Evolutionary conservation across 2,797 vertebrate species (phyloP).

Genomic region (Vipera ursinii): DNA sequence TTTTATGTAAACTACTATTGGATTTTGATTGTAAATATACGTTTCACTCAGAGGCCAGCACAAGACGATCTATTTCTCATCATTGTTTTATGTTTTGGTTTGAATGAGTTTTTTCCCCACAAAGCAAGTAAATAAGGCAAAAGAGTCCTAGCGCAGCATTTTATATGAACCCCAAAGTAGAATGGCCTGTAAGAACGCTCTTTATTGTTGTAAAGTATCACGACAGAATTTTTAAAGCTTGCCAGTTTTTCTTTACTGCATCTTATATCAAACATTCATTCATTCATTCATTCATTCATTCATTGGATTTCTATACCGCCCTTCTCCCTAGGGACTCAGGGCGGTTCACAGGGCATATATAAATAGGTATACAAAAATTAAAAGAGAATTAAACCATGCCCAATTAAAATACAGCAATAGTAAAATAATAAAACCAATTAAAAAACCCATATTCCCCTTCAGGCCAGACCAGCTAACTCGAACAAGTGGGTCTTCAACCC

Average conservation of each 20-base stretch:
- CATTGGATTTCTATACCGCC: no score
- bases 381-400: no score
- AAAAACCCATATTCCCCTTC: no score
- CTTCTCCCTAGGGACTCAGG: no score
- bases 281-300: no score
- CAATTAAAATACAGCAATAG: no score
- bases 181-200: background rate
- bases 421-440: no score
- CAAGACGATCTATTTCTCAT: background rate
- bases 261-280: background rate
- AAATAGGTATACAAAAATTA: no score
- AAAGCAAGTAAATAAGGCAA: background rate
- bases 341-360: no score
- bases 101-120: conserved; percentile 8
- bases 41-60: background rate
- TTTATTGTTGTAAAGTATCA: background rate
- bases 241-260: background rate
- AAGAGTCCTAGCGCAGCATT: background rate
- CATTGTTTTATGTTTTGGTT: background rate
- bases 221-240: background rate
- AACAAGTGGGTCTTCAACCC: no score
- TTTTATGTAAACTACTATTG: background rate
- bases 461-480: no score
- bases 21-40: background rate
- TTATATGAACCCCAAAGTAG: background rate